Base-by-base conservation (phyloP, 2,113 vertebrate genomes). In the Notarius quadriscutis region DNA sequence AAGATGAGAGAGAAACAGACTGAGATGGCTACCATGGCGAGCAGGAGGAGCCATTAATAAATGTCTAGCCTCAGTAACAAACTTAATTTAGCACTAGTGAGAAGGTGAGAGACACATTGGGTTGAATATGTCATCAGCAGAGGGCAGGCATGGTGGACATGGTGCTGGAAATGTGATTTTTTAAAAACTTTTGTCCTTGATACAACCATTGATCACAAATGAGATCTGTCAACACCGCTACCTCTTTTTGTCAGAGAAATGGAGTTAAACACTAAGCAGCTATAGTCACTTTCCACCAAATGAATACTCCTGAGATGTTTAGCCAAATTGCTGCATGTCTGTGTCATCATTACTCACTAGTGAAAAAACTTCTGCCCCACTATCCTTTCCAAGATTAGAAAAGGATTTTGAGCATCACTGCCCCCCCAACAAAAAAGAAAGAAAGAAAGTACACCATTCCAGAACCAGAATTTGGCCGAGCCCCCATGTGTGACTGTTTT, bases 1-100 rank as follows among this genome's bases (percentile, higher is more conserved):
- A 78, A 41, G 74, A 87, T 69, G 81, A 82, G 82, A 72, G 79
- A 55, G 58, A 85, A 17, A 75, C 48, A 75, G 41, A 69, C 58
- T 50, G 79, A 77, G 60, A n/a, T 30, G 60, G 82, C 75, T 83
- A 77, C 57, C 41, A 41, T 75, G 79, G 71, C 30, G 51, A 85
- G 55, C 83, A 83, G 69, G 41, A 85, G 77, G 78, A 53, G 69
- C 41, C 81, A 86, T 89, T 86, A 88, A 88, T 86, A 89, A 88
- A 88, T 11, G 50, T 84, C 81, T 85, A 84, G 84, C 53, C 81
- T 84, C 88, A 88, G 67, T 86, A 88, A 50, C 79, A 88, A 63
- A 78, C 87, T 84, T 88, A 85, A 90, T 85, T 87, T 88, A 89
- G 87, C 80, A 34, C 85, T 79, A 83, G 87, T 87, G 83, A 83